These are phyloP conservation scores for Penaeus vannamei DNA, from an alignment of 1,140 invertebrate species.

Conservation along the genomic window DNA sequence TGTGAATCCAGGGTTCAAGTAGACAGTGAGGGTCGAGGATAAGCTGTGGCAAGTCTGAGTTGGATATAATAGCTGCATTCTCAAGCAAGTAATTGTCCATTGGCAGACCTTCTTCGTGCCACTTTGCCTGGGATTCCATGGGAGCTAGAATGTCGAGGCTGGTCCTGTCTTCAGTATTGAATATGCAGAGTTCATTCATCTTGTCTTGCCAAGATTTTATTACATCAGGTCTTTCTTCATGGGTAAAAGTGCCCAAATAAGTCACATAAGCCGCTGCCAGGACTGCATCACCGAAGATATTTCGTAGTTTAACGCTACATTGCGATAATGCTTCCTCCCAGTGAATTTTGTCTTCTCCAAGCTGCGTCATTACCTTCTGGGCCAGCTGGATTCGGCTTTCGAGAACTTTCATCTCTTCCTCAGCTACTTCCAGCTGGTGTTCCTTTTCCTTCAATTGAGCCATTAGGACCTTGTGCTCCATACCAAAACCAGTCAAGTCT, in stretches of 20 bases:
- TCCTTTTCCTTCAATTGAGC: constrained; percentile 64
- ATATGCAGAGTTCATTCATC: constrained; percentile 54
- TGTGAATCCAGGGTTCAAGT: constrained; percentile 50
- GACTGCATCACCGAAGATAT: constrained; percentile 57
- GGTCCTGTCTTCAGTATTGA: constrained; percentile 45
- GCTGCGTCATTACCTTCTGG: constrained; percentile 64
- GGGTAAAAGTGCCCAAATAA: constrained; percentile 53
- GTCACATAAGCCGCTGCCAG: constrained; percentile 58
- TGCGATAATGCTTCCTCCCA: constrained; percentile 60
- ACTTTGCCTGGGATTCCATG: constrained; percentile 44
- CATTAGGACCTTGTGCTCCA: constrained; percentile 64
- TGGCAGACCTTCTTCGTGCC: constrained; percentile 54
- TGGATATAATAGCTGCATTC: constrained; percentile 54
- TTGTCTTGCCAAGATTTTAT: constrained; percentile 54
- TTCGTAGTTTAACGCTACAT: constrained; percentile 39
- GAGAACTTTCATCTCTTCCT: constrained; percentile 65
- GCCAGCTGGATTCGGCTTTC: constrained; percentile 64
- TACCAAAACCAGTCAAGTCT: constrained; percentile 59
- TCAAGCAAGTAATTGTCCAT: constrained; percentile 49
- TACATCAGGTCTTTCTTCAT: constrained; percentile 26
- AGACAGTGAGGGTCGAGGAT: constrained; percentile 54
- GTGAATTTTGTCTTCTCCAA: constrained; percentile 56
- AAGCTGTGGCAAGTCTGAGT: constrained; percentile 52
- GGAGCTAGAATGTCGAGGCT: constrained; percentile 43
- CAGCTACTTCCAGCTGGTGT: constrained; percentile 61